Evolutionary conservation across 1,140 invertebrate species (phyloP).

Genomic region (Drosophila murphyi): DNA sequence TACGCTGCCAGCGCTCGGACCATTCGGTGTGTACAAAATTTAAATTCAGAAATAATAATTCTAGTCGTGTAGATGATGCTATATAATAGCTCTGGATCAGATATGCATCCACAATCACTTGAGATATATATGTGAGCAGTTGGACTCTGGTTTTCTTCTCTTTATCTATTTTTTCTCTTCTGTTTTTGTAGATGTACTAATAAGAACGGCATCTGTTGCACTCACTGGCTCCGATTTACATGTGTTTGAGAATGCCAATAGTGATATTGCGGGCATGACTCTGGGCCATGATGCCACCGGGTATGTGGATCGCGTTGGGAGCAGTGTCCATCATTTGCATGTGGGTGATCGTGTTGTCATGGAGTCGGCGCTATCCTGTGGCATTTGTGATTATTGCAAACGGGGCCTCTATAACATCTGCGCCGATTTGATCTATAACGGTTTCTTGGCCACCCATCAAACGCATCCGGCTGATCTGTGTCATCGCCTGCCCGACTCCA

Average conservation of each 20-base stretch:
- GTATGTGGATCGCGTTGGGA: slow-evolving; percentile 59
- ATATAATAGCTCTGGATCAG: no score
- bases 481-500: slow-evolving; percentile 56
- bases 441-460: slow-evolving; percentile 64
- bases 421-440: slow-evolving; percentile 61
- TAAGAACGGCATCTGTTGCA: slow-evolving; percentile 56
- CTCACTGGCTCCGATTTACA: slow-evolving; percentile 73
- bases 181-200: slow-evolving; percentile 58
- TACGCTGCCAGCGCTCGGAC: slow-evolving; percentile 32
- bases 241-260: slow-evolving; percentile 65
- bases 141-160: no score
- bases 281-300: slow-evolving; percentile 76
- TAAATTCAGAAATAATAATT: background rate
- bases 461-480: slow-evolving; percentile 74
- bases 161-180: background rate
- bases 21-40: slow-evolving; percentile 43
- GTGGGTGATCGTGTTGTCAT: slow-evolving; percentile 71
- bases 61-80: no score
- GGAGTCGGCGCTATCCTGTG: slow-evolving; percentile 72
- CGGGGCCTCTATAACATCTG: slow-evolving; percentile 72
- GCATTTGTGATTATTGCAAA: slow-evolving; percentile 73
- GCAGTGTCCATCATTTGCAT: slow-evolving; percentile 55
- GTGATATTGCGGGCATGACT: slow-evolving; percentile 52
- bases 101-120: no score
- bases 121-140: no score